Base-by-base conservation (phyloP, 2,888 invertebrate species). In the Stenotaenia linearis region DNA sequence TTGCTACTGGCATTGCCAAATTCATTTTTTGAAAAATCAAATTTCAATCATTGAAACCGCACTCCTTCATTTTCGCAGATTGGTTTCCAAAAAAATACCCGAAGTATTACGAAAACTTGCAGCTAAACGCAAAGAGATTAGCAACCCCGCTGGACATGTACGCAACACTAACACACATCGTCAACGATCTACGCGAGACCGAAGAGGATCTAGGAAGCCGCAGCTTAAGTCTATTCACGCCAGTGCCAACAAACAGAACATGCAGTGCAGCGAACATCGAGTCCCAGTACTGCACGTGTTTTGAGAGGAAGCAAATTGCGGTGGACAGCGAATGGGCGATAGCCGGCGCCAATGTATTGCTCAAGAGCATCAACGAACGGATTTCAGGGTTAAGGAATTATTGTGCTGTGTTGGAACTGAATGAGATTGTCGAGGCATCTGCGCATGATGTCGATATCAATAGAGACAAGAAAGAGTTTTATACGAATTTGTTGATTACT, bases 261-360 rank as follows among this genome's bases (percentile, higher is more conserved):
- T 97, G 97, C 85, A 88, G 89, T 77, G 88, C 88, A 81, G 95
- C 96, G 0, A 91, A 89, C 0, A 93, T 97, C 80, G 90, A 91
- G 0, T 90, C 91, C 28, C 93, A 95, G 85, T 96, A 93, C 92
- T 97, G 96, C 85, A 93, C 94, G 25, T 97, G 97, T 82, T 92
- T 94, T 84, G 89, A 23, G 21, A 18, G 56, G 4, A 4, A 56
- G 23, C 56, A 56, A 21, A 56, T 56, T 21, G 7, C 56, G 6
- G 21, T 56, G 4, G 56, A 18, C 3, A 23, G 10, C 10, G 6
- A 23, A 23, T 23, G 6, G 23, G 56, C 21, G 2, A 21, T 21
- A 56, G 10, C 21, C 23, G 21, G 21, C 6, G 23, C 56, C 10
- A 18, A 18, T 3, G 2, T 18, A 21, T 21, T 56, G 21, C 2